Evolutionary conservation across 2,113 vertebrate species (phyloP), one percentile per base, ranked within the genome.

Genomic region (Todiramphus saurophagus): DNA sequence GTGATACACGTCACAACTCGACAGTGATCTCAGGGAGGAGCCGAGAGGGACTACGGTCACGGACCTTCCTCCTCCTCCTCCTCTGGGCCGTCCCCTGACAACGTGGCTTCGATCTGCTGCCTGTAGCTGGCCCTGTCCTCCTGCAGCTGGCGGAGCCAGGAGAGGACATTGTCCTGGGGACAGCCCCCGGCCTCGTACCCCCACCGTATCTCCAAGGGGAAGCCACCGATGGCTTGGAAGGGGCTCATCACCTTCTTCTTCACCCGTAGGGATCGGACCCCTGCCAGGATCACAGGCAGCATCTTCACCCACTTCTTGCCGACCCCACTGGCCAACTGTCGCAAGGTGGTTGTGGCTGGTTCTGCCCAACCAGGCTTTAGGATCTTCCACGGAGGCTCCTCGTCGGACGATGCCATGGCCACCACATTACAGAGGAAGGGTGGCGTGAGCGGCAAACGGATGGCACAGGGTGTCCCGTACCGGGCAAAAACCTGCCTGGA

Each of bases 401-500:
- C 1, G 16, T 7, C 1, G 5, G 3, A 3, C 2, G 1, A 4
- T 7, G 4, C 21, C 43, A 10, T 16, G 30, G 3, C 18, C 35
- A 11, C 1, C 1, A 25, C 44, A 2, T 13, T 4, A 44, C 0
- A 1, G 27, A 80, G 69, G 43, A 77, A 13, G 9, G 0, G 1
- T 0, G 56, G 48, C 7, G 1, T 7, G 0, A 0, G 21, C 1
- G 7, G 48, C 41, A 63, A 5, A 4, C 0, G 2, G 43, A 76
- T 5, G 20, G 16, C 1, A 1, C 5, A 0, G 3, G 92, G 92
- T 0, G 25, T 76, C 69, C 92, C 92, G 1, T 66, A 15, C 8
- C 10, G 25, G 0, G 8, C 28, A 3, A 46, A 46, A 4, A 93
- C 13, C 17, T 46, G 3, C 13, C 2, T 1, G 16, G 1, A 1